A percentile compares a stretch with the other conserved stretches of the same genome.
These are phyloP conservation scores for Poicephalus meyeri DNA, from an alignment of 2,113 vertebrate species.

Conservation along the genomic window DNA sequence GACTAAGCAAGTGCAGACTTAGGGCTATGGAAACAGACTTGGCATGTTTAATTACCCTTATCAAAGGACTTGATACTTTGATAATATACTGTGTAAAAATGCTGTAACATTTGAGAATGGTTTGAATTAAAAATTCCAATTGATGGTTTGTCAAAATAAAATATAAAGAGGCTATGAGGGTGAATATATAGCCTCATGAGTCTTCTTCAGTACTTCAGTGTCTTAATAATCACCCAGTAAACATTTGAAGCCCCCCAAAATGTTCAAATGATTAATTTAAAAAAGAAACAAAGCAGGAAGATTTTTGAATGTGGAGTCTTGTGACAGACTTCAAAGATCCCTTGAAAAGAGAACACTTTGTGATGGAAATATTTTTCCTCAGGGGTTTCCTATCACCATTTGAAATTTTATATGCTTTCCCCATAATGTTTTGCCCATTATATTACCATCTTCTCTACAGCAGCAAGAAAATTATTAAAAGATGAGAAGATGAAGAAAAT, in stretches of 20 bases:
- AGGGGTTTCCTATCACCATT: constrained; percentile 58
- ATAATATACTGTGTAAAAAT: constrained; percentile 68
- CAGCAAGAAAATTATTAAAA: constrained; percentile 48
- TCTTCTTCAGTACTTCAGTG: constrained; percentile 51
- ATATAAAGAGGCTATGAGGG: constrained; percentile 69
- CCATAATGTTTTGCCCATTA: constrained; percentile 65
- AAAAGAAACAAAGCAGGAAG: constrained; percentile 72
- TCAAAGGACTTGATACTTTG: constrained; percentile 72
- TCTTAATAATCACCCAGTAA: constrained; percentile 77
- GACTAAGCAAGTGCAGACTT: not conserved
- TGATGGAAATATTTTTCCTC: constrained; percentile 77
- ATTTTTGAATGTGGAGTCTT: constrained; percentile 63
- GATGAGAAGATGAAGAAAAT: constrained; percentile 40
- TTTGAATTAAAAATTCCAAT: constrained; percentile 79
- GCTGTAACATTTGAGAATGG: constrained; percentile 69
- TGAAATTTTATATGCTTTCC: constrained; percentile 65
- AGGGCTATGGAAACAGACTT: constrained; percentile 63
- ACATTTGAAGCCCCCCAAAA: constrained; percentile 70
- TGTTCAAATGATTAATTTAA: constrained; percentile 79
- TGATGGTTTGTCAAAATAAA: constrained; percentile 78
- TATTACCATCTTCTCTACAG: constrained; percentile 14
- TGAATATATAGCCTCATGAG: constrained; percentile 66
- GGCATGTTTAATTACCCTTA: constrained; percentile 76
- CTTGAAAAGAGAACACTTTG: constrained; percentile 72
- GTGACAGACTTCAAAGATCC: constrained; percentile 75